Conservation (phyloP, 2,113 vertebrate species). For the Stegastes partitus region DNA sequence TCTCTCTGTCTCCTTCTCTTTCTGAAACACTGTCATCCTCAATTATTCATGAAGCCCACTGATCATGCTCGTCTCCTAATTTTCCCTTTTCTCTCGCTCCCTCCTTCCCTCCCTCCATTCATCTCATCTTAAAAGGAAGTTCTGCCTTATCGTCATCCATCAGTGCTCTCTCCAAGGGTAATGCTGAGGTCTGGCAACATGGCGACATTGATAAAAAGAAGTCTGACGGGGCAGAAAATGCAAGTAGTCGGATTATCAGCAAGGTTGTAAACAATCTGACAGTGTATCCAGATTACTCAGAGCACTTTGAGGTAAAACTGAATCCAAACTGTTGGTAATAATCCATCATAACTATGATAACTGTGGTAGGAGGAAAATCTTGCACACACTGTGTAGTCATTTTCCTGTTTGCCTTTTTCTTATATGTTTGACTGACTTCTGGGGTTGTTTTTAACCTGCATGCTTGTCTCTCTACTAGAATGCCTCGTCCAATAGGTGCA, state of each 20-base stretch:
- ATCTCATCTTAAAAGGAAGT: conserved; percentile 5
- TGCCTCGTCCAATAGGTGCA: too few relatives aligned
- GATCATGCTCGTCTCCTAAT: conserved; percentile 56
- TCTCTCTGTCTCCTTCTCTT: conserved; percentile 34
- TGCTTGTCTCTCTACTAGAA: too few relatives aligned
- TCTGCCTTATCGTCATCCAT: neutral
- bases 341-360: too few relatives aligned
- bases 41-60: conserved; percentile 76
- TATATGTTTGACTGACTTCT: too few relatives aligned
- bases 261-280: neutral
- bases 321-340: neutral
- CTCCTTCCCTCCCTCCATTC: conserved; percentile 14
- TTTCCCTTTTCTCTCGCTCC: neutral
- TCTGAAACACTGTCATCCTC: conserved; percentile 46
- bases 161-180: neutral
- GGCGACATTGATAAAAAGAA: conserved; percentile 1
- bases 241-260: neutral
- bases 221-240: neutral
- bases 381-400: too few relatives aligned
- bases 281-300: neutral
- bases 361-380: too few relatives aligned
- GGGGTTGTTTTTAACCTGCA: too few relatives aligned
- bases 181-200: neutral
- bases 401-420: too few relatives aligned
- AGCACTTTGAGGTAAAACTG: neutral